These are phyloP conservation scores for Netelia virgata DNA, from an alignment of 2,888 invertebrate genomes.

Conservation along the genomic window DNA sequence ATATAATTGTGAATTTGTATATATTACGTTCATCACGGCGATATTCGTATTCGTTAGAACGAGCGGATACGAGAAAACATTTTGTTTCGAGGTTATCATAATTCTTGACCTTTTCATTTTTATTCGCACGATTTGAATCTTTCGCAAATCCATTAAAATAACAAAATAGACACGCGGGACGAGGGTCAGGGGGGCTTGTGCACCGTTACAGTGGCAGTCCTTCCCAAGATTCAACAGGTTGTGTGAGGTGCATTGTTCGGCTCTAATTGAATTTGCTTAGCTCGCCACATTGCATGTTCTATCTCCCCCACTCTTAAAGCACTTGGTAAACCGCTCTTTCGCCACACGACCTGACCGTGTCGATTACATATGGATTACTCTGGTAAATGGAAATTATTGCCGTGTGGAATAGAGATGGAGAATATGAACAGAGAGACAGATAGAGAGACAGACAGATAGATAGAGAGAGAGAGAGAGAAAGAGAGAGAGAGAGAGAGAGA, in stretches of 20 bases:
- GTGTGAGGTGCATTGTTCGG: slow-evolving; percentile 75
- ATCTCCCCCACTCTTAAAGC: slow-evolving; percentile 72
- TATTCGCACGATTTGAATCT: neutral
- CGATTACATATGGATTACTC: slow-evolving; percentile 77
- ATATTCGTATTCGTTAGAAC: too few relatives aligned
- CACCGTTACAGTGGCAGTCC: slow-evolving; percentile 44
- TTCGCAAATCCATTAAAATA: slow-evolving; percentile 23
- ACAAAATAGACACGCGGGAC: slow-evolving; percentile 25
- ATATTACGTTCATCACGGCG: too few relatives aligned
- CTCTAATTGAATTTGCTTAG: slow-evolving; percentile 80
- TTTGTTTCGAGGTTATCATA: neutral
- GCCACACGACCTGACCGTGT: slow-evolving; percentile 71
- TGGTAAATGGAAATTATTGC: slow-evolving; percentile 74
- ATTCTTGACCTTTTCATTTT: too few relatives aligned
- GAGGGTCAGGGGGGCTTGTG: slow-evolving; percentile 15
- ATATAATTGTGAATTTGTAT: too few relatives aligned
- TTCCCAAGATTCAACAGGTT: slow-evolving; percentile 78
- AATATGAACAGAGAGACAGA: slow-evolving; percentile 64
- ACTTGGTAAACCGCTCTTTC: slow-evolving; percentile 62
- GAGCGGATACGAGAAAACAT: neutral
- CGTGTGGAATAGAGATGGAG: slow-evolving; percentile 21
- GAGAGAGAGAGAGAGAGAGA: slow-evolving; percentile 9
- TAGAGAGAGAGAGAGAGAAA: neutral
- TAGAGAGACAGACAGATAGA: neutral
- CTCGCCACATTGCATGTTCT: slow-evolving; percentile 71